Base-by-base conservation (phyloP, 2,113 vertebrate genomes). In the Cyprinus carpio region DNA sequence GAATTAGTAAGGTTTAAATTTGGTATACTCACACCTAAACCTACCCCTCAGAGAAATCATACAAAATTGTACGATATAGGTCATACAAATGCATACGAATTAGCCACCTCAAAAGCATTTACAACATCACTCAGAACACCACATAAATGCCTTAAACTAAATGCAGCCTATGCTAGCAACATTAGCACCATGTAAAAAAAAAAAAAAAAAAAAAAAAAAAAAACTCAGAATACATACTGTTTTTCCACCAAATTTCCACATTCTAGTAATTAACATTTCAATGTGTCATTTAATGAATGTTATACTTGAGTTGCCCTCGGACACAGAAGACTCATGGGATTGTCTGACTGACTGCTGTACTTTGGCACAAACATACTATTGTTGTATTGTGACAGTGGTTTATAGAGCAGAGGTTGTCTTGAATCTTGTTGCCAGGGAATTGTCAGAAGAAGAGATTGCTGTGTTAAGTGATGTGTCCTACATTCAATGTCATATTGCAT, bases 381-480 rank as follows among this genome's bases (percentile, higher is more conserved):
- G 29, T 79, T 40, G 11, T 79, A 37, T 62, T 34, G 7, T 77
- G 49, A 56, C 46, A 77, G 75, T 23, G 18, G 18, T 58, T 77
- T 58, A 77, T 20, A 11, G 16, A 77, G 16, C 4, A 2, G 51
- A 31, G 56, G 2, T 25, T 16, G 77, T 62, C 12, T 13, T 40
- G 23, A 62, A 62, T 43, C 54, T 62, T 27, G 25, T 54, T 40
- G 31, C 34, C 77, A 80, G 34, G 11, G 5, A 43, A 34, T 40
- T 43, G 56, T 58, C 77, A 43, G 12, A 62, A 62, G 56, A 43
- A 43, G 12, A 62, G 31, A 78, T 78, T 15, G 75, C 54, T 11
- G 51, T 60, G 76, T 37, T 60, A 79, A 79, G 76, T 40, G 76
- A 79, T 60, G 76, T 60, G 51, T 79, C 54, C 76, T 58, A 13